Conservation (phyloP, 1,140 invertebrate genomes). For the Eubasilissa regina region DNA sequence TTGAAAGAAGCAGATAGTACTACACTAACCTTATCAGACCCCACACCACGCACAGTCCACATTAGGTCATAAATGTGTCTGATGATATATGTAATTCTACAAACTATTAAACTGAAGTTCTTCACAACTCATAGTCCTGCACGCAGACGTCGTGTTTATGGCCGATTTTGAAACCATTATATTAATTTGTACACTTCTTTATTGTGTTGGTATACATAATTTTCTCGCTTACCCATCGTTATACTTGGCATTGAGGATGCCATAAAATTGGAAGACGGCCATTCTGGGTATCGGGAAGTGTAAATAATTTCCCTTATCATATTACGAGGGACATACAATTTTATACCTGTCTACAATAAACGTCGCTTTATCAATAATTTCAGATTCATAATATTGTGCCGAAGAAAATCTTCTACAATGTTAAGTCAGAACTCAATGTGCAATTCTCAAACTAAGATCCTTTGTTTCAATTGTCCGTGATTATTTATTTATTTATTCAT, state of each 20-base stretch:
- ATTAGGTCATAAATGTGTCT: too few relatives aligned
- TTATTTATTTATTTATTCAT: too few relatives aligned
- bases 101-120: too few relatives aligned
- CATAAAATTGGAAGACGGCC: conserved; percentile 15
- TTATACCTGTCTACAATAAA: conserved; percentile 34
- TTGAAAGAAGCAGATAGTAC: too few relatives aligned
- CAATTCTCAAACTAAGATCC: conserved; percentile 12
- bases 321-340: conserved; percentile 27
- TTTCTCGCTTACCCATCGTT: not conserved
- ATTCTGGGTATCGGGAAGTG: conserved; percentile 10
- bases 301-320: conserved; percentile 25
- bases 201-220: not conserved
- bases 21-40: too few relatives aligned
- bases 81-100: too few relatives aligned
- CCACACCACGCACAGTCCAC: too few relatives aligned
- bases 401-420: conserved; percentile 9
- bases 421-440: not conserved
- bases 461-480: too few relatives aligned
- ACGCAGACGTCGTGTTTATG: too few relatives aligned
- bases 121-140: too few relatives aligned
- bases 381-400: conserved; percentile 18
- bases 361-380: conserved; percentile 30
- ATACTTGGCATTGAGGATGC: conserved; percentile 11
- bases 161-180: conserved; percentile 1
- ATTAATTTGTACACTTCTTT: conserved; percentile 1